These are phyloP conservation scores for Rhabditoides inermis DNA, from an alignment of 2,888 invertebrate species.

Conservation along the genomic window DNA sequence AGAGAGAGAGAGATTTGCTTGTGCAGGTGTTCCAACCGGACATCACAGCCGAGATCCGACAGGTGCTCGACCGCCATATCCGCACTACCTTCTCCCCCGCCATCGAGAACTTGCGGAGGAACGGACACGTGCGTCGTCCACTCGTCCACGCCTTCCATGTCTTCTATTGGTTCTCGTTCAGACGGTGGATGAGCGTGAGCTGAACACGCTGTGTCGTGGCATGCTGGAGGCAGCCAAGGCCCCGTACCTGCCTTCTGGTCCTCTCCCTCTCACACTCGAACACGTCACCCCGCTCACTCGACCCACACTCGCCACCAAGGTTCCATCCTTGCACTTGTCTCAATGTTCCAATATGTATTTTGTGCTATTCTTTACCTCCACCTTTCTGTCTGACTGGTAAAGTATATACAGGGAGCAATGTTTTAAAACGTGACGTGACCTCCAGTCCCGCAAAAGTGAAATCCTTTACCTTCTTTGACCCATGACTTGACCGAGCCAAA, in stretches of 20 bases:
- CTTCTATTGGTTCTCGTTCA: conserved; percentile 7
- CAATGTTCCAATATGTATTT: too few relatives aligned
- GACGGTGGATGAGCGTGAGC: conserved; percentile 35
- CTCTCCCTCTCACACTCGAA: too few relatives aligned
- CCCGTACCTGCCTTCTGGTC: too few relatives aligned
- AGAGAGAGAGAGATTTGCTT: neutral
- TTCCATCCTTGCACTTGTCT: too few relatives aligned
- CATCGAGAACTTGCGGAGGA: conserved; percentile 43
- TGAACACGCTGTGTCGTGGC: conserved; percentile 32
- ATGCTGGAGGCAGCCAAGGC: conserved; percentile 45
- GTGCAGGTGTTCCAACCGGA: conserved; percentile 37
- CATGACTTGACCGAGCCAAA: neutral
- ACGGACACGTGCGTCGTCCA: conserved; percentile 33
- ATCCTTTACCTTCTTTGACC: too few relatives aligned
- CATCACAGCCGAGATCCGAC: conserved; percentile 37
- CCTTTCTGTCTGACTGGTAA: too few relatives aligned
- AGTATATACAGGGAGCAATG: too few relatives aligned
- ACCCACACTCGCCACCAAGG: too few relatives aligned
- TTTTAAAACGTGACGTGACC: too few relatives aligned
- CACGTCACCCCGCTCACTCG: too few relatives aligned
- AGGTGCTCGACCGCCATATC: conserved; percentile 44
- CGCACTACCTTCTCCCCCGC: conserved; percentile 47
- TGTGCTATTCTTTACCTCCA: neutral
- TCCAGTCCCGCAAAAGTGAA: too few relatives aligned
- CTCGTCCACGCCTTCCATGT: neutral